Conservation (phyloP, 2,888 invertebrate species). For the Machimus atricapillus region DNA sequence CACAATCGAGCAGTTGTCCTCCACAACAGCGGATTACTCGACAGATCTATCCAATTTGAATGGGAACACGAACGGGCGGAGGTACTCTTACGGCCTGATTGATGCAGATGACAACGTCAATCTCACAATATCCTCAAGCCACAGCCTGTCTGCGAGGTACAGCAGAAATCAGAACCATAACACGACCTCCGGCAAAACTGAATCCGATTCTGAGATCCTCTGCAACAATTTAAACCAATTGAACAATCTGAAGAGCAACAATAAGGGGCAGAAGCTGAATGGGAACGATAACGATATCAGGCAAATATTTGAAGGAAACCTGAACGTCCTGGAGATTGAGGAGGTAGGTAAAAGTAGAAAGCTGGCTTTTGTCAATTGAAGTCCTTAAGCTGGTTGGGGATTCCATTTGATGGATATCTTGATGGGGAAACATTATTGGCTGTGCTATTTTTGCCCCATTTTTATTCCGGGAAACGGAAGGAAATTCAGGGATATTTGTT, state of each 20-base stretch:
- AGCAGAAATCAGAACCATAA: neutral
- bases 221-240: constrained; percentile 41
- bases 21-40: constrained; percentile 37
- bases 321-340: constrained; percentile 40
- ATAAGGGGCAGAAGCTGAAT: constrained; percentile 39
- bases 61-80: constrained; percentile 36
- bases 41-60: constrained; percentile 42
- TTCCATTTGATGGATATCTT: neutral
- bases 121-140: constrained; percentile 39
- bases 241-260: constrained; percentile 33
- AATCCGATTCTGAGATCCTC: constrained; percentile 15
- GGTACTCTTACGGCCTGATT: constrained; percentile 1
- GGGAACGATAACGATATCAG: constrained; percentile 38
- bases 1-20: constrained; percentile 9
- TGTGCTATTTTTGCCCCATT: neutral
- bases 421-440: neutral
- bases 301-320: constrained; percentile 42
- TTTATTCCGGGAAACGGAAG: neutral
- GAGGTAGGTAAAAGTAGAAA: constrained; percentile 33
- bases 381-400: neutral
- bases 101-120: constrained; percentile 42
- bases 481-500: neutral
- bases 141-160: neutral
- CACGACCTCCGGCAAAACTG: neutral
- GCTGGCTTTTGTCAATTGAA: neutral